A percentile compares a stretch with the other conserved stretches of the same genome.
phyloP scores from a whole-genome alignment of 2,113 vertebrate species.

The Coryphaenoides rupestris region DNA sequence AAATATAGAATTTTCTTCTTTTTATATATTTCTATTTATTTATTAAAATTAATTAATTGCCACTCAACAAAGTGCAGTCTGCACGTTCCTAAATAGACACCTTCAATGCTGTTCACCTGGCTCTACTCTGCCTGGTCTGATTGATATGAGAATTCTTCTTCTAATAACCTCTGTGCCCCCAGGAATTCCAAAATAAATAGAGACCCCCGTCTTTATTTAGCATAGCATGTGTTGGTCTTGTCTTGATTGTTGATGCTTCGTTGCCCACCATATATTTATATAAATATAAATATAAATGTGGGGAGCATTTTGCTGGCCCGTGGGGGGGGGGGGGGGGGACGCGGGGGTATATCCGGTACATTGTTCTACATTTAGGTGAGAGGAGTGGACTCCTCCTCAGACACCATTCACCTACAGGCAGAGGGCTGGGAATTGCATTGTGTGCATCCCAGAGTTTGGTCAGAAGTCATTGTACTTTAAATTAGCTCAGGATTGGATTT shows the following conservation, averaged over 20 bases:
- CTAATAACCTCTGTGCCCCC: background rate
- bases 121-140: too few relatives aligned
- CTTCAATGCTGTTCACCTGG: too few relatives aligned
- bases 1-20: too few relatives aligned
- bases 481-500: slow-evolving; percentile 39
- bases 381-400: slow-evolving; percentile 30
- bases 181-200: slow-evolving; percentile 5
- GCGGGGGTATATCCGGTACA: slow-evolving; percentile 61
- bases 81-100: too few relatives aligned
- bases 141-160: too few relatives aligned
- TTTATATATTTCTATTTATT: too few relatives aligned
- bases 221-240: slow-evolving; percentile 17
- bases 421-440: slow-evolving; percentile 55
- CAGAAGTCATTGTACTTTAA: slow-evolving; percentile 18
- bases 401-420: slow-evolving; percentile 44
- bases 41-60: too few relatives aligned
- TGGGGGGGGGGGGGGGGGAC: too few relatives aligned
- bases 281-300: slow-evolving; percentile 48
- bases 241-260: slow-evolving; percentile 23
- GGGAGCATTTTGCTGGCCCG: slow-evolving; percentile 17
- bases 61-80: too few relatives aligned
- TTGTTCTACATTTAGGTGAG: slow-evolving; percentile 66
- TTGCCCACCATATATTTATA: too few relatives aligned
- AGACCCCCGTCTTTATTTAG: slow-evolving; percentile 40
- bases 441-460: slow-evolving; percentile 7